phyloP scores from a whole-genome alignment of 1,140 invertebrate species.

The Druon quercuslanigerum region DNA sequence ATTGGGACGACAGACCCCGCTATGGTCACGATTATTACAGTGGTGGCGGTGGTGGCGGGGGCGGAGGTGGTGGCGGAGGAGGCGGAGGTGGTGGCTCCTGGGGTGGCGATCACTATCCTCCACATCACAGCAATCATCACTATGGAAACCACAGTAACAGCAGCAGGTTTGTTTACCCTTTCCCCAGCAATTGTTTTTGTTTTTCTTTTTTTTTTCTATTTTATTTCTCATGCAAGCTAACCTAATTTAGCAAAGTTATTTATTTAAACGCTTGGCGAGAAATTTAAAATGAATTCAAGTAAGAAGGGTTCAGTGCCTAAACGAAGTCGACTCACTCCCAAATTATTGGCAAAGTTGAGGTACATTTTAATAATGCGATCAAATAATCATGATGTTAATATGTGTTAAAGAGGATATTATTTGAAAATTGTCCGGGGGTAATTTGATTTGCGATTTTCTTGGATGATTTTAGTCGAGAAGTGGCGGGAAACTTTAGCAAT shows the following conservation, averaged over 20 bases:
- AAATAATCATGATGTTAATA: not conserved
- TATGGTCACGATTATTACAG: constrained; percentile 73
- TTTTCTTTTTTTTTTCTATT: constrained; percentile 1
- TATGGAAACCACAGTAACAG: constrained; percentile 75
- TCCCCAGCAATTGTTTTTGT: not conserved
- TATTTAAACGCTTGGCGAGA: too few species aligned
- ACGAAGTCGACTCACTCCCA: constrained; percentile 66
- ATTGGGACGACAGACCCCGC: constrained; percentile 80
- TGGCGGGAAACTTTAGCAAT: constrained; percentile 72
- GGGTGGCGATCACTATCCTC: constrained; percentile 72
- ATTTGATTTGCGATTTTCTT: not conserved
- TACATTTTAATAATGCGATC: constrained; percentile 39
- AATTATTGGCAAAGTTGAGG: constrained; percentile 67
- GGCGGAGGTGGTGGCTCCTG: constrained; percentile 69
- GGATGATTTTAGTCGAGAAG: constrained; percentile 62
- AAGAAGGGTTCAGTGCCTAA: constrained; percentile 43
- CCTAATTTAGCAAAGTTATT: too few species aligned
- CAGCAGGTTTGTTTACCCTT: constrained; percentile 62
- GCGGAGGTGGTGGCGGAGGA: constrained; percentile 54
- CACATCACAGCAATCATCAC: constrained; percentile 76
- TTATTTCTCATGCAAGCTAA: too few species aligned
- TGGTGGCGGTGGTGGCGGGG: constrained; percentile 58
- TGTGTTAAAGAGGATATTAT: too few species aligned
- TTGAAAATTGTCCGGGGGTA: not conserved
- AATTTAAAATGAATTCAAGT: too few species aligned